phyloP scores from a whole-genome alignment of 2,888 invertebrate species.

The Dioctria linearis region DNA sequence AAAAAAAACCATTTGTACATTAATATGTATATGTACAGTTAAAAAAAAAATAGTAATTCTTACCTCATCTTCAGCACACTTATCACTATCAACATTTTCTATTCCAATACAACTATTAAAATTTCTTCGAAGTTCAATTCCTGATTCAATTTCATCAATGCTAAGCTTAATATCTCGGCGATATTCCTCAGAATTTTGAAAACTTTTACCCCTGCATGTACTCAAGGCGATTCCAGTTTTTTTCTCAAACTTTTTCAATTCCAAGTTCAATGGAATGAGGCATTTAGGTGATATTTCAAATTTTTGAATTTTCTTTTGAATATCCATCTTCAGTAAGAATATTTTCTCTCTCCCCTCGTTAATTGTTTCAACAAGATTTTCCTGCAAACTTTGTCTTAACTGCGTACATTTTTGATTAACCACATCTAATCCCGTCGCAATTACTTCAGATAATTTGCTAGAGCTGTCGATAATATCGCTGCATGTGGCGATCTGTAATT shows the following conservation, averaged over 20 bases:
- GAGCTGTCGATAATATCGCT: no score
- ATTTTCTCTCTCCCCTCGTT: constrained; percentile 14
- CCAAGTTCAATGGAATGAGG: background rate
- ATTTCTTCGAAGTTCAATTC: background rate
- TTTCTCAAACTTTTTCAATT: background rate
- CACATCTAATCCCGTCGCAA: background rate
- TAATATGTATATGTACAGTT: no score
- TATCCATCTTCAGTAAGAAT: background rate
- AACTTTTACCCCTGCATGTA: background rate
- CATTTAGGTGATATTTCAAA: background rate
- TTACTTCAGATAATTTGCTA: no score
- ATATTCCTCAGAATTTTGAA: background rate
- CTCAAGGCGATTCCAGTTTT: background rate
- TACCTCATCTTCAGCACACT: constrained; percentile 10
- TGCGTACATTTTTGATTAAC: background rate
- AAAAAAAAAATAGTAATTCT: background rate
- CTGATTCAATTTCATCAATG: background rate
- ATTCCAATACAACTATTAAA: background rate
- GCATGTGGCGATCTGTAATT: no score
- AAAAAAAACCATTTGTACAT: no score
- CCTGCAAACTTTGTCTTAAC: constrained; percentile 10
- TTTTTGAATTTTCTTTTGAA: background rate
- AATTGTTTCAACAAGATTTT: constrained; percentile 9
- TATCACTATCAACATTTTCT: background rate
- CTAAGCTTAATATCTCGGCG: background rate